Evolutionary conservation across 30 jellyfish, hydroid and myxozoan species (phyloP).

Genomic region (Pelagia noctiluca): DNA sequence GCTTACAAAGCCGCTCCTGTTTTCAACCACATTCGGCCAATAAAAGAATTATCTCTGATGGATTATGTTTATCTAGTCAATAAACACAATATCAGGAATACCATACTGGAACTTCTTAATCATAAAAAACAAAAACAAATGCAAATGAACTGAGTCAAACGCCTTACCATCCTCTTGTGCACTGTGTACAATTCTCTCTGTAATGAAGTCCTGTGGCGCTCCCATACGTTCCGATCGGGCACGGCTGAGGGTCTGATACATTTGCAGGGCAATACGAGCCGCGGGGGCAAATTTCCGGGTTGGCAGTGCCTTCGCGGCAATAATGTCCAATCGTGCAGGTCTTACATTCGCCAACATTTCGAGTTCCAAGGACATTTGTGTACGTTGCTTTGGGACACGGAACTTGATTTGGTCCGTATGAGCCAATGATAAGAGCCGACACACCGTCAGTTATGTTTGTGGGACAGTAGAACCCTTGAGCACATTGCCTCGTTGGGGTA

Average conservation of each 20-base stretch:
- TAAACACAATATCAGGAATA: too few species aligned
- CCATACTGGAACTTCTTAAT: not conserved
- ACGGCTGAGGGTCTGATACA: constrained; percentile 85
- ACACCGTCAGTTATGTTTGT: constrained; percentile 96
- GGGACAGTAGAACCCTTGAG: constrained; percentile 94
- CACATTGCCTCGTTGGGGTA: constrained; percentile 79
- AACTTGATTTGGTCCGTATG: constrained; percentile 93
- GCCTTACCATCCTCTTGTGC: constrained; percentile 97
- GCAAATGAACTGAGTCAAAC: too few species aligned
- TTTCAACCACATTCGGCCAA: too few species aligned
- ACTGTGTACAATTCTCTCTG: constrained; percentile 96
- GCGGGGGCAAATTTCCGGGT: constrained; percentile 89
- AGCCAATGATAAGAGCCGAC: constrained; percentile 87
- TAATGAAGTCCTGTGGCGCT: constrained; percentile 66
- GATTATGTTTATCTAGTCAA: too few species aligned
- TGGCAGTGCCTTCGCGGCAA: constrained; percentile 91
- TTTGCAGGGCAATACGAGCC: constrained; percentile 97
- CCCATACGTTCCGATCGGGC: constrained; percentile 99
- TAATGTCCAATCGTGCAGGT: constrained; percentile 87
- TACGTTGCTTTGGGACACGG: constrained; percentile 96
- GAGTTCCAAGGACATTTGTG: constrained; percentile 82
- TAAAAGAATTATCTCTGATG: too few species aligned
- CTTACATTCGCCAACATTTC: constrained; percentile 72
- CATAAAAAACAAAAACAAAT: not conserved
- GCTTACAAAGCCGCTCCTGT: too few species aligned